Evolutionary conservation across 2,797 vertebrate genomes (phyloP).

Genomic region (Knipowitschia caucasica): DNA sequence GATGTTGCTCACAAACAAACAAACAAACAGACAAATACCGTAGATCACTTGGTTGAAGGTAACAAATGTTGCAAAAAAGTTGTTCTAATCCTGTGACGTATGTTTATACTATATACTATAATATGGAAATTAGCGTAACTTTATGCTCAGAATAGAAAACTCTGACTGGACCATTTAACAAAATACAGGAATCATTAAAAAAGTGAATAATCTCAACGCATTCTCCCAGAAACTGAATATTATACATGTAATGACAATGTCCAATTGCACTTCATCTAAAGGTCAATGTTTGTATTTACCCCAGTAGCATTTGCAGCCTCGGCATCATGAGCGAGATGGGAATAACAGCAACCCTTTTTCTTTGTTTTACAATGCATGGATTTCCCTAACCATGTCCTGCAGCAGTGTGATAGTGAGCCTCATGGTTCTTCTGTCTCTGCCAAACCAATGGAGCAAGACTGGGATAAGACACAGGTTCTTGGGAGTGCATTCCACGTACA

Average conservation of each 20-base stretch:
- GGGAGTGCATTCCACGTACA: conserved; percentile 24
- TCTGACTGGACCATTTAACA: too few species aligned
- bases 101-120: too few species aligned
- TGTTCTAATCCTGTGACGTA: too few species aligned
- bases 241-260: conserved; percentile 13
- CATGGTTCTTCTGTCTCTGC: conserved; percentile 26
- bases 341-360: conserved; percentile 16
- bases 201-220: too few species aligned
- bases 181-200: too few species aligned
- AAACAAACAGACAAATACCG: too few species aligned
- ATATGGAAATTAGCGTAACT: too few species aligned
- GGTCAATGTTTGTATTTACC: conserved; percentile 13
- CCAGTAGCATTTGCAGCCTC: conserved; percentile 23
- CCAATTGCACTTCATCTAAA: conserved; percentile 12
- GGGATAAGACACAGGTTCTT: conserved; percentile 30
- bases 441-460: conserved; percentile 40
- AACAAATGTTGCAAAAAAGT: too few species aligned
- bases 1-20: too few species aligned
- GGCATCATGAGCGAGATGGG: conserved; percentile 24
- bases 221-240: too few species aligned
- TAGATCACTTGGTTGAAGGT: too few species aligned
- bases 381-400: conserved; percentile 47
- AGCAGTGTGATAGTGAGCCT: conserved; percentile 41
- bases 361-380: conserved; percentile 21
- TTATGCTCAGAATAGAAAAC: too few species aligned